Percentiles rank a stretch among this genome's conserved stretches.
Conservation (phyloP, 2,888 invertebrate species). For the Sphaerophoria taeniata region DNA sequence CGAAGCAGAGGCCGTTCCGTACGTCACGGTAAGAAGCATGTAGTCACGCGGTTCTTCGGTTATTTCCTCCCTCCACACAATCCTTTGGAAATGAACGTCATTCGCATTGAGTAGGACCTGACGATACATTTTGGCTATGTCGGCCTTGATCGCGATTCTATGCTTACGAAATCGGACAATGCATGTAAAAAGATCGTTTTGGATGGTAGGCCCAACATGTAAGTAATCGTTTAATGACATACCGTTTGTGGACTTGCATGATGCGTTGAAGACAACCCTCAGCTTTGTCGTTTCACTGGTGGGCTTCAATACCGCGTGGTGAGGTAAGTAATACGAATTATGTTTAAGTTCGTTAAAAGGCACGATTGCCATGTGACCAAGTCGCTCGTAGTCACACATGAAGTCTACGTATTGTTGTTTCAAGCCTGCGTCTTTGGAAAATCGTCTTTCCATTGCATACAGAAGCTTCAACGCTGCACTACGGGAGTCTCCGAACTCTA, state of each 20-base stretch:
- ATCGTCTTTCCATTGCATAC: conserved; percentile 16
- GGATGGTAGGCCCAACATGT: conserved; percentile 22
- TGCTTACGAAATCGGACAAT: conserved; percentile 26
- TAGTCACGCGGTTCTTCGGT: too few species aligned
- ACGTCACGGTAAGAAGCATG: too few species aligned
- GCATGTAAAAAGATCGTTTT: conserved; percentile 24
- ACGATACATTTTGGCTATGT: too few species aligned
- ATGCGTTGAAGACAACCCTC: conserved; percentile 19
- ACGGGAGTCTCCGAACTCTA: conserved; percentile 29
- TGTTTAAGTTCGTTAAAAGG: background rate
- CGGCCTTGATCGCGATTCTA: too few species aligned
- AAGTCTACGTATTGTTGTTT: conserved; percentile 24
- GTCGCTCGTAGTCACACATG: conserved; percentile 26
- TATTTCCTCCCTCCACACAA: too few species aligned
- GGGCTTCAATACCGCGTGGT: conserved; percentile 23
- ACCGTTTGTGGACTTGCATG: conserved; percentile 27
- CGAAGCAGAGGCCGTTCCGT: conserved; percentile 31
- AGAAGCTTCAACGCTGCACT: conserved; percentile 4
- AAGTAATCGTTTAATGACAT: conserved; percentile 34
- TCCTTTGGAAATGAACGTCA: too few species aligned
- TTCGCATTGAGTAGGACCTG: too few species aligned
- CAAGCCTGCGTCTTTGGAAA: conserved; percentile 1
- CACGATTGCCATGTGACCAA: conserved; percentile 22
- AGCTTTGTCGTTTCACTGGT: conserved; percentile 6
- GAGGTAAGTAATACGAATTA: conserved; percentile 24